Percentiles rank a stretch among this genome's conserved stretches.
phyloP scores from a whole-genome alignment of 1,140 invertebrate genomes.

The Akabosia matsudoensis region DNA sequence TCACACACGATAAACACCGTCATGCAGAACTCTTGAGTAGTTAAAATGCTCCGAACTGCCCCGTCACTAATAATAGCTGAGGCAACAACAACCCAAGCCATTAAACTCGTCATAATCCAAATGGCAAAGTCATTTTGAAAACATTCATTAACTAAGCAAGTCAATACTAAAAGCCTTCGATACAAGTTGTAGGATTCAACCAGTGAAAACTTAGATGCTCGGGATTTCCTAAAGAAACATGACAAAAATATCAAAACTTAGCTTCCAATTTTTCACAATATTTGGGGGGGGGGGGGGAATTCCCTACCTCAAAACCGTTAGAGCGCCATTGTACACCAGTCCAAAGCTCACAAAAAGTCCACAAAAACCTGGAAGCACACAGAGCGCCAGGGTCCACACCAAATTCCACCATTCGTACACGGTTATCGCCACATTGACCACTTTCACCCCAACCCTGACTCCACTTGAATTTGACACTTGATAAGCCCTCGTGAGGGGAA shows the following conservation, averaged over 20 bases:
- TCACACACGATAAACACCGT: background rate
- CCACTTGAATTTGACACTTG: background rate
- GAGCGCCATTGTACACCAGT: background rate
- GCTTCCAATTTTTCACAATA: no score
- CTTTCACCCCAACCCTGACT: background rate
- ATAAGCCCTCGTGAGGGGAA: background rate
- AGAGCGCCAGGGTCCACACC: background rate
- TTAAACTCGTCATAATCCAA: background rate
- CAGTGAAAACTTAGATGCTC: background rate
- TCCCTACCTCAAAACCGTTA: background rate
- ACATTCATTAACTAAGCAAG: background rate
- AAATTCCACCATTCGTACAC: slow-evolving; percentile 9
- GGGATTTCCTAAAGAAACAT: no score
- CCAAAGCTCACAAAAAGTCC: background rate
- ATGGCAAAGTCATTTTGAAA: slow-evolving; percentile 4
- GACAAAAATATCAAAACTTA: no score
- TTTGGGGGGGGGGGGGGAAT: no score
- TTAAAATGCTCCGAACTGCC: background rate
- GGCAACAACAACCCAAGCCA: background rate
- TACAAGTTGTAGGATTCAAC: background rate
- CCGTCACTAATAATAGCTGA: background rate
- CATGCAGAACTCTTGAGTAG: background rate
- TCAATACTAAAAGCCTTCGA: background rate
- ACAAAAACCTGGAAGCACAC: background rate
- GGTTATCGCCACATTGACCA: background rate